These are phyloP conservation scores for Erebia epiphron DNA, from an alignment of 2,888 invertebrate genomes.

Conservation along the genomic window DNA sequence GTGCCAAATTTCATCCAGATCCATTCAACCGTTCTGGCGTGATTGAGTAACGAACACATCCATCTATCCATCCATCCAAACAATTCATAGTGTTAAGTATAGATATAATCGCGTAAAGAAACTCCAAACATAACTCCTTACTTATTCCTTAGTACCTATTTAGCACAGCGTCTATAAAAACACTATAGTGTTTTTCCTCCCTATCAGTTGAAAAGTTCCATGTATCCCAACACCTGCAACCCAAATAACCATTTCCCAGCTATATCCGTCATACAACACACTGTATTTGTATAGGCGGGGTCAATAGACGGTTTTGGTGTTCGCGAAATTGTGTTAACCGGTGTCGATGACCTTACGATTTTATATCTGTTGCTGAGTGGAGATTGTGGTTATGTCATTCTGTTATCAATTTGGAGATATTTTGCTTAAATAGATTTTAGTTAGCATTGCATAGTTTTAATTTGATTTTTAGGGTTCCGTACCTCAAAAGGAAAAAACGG, in stretches of 20 bases:
- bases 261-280: constrained; percentile 27
- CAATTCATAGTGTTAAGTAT: too few species aligned
- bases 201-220: constrained; percentile 23
- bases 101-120: too few species aligned
- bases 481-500: too few species aligned
- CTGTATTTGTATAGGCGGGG: constrained; percentile 35
- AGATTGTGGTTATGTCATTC: constrained; percentile 18
- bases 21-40: too few species aligned
- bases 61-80: too few species aligned
- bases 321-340: constrained; percentile 52
- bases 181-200: neutral
- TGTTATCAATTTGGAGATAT: constrained; percentile 11
- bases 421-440: too few species aligned
- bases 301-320: constrained; percentile 41
- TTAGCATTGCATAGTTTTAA: too few species aligned
- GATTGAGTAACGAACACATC: too few species aligned
- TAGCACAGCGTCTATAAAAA: neutral
- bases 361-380: constrained; percentile 30
- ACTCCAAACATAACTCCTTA: too few species aligned
- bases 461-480: too few species aligned
- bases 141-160: too few species aligned
- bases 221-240: constrained; percentile 35
- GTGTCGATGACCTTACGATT: constrained; percentile 41
- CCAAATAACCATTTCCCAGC: constrained; percentile 30
- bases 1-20: too few species aligned